Evolutionary conservation across 2,797 vertebrate genomes (phyloP).

Genomic region (Prionace glauca): DNA sequence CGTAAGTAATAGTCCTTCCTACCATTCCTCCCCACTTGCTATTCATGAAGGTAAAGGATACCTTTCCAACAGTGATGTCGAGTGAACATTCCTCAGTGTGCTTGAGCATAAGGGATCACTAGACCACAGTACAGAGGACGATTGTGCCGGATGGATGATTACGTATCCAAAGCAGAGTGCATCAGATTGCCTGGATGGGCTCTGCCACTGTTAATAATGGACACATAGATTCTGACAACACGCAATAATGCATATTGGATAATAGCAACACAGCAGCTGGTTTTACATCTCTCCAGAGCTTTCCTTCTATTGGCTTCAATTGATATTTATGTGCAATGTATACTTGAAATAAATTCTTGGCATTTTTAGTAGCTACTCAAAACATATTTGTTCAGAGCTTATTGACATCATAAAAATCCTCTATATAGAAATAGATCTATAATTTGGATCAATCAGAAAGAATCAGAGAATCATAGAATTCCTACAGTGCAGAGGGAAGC

Average conservation of each 20-base stretch:
- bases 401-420: background rate
- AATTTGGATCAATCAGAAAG: too few species aligned
- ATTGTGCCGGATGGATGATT: background rate
- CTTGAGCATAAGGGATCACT: too few species aligned
- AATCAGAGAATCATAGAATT: too few species aligned
- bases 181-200: background rate
- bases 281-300: background rate
- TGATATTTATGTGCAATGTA: background rate
- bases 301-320: background rate
- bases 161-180: background rate
- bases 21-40: too few species aligned
- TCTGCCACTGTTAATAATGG: background rate
- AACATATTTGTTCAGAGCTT: background rate
- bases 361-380: background rate
- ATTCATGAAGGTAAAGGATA: background rate
- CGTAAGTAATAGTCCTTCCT: too few species aligned
- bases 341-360: background rate
- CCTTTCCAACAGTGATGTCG: background rate
- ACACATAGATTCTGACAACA: background rate
- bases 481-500: too few species aligned
- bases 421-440: too few species aligned
- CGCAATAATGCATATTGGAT: background rate
- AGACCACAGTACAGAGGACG: too few species aligned
- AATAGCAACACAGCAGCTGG: background rate
- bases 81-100: background rate